Evolutionary conservation across 2,113 vertebrate species (phyloP), one percentile per base, ranked within the genome.

Genomic region (Heterochromis multidens): DNA sequence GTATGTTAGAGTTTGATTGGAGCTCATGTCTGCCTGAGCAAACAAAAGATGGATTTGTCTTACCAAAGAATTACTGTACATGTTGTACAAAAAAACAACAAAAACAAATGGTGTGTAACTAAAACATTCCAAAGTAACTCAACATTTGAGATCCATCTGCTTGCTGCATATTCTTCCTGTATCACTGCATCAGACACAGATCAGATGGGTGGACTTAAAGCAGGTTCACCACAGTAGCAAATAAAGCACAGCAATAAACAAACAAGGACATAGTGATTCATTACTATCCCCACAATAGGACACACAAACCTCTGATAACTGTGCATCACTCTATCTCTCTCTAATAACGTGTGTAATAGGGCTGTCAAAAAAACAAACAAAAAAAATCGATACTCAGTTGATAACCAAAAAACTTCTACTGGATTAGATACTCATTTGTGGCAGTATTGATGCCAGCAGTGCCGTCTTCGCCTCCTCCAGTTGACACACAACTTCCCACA

Each of bases 191-290:
- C 12, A 40, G 31, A 11, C 33, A 57, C 23, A 57, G 17, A 79
- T 77, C 19, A 80, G 77, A 65, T 31, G n/a, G 21, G 23, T 61
- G 9, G 29, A 27, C n/a, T 2, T 9, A 23, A 4, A 16, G 31
- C 7, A 52, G 46, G 16, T 79, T 56, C 25, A 70, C 23, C 46
- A 40, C 31, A 62, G 43, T 54, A 74, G 57, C 49, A 40, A 74
- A 83, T 4, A 54, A 29, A 81, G n/a, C 17, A 17, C 6, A 46
- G 62, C 3, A 37, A 52, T 3, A 84, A 84, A 61, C 6, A 6
- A 77, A 78, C 56, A 81, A 17, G 37, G 19, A 58, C 33, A 62
- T 77, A 59, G 80, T 54, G 65, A 86, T 77, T 70, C 25, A 80
- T 79, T 56, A 43, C 29, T 2, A 7, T 54, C 65, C 80, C 33